phyloP scores from a whole-genome alignment of 2,888 invertebrate genomes.

The Ametastegia equiseti region DNA sequence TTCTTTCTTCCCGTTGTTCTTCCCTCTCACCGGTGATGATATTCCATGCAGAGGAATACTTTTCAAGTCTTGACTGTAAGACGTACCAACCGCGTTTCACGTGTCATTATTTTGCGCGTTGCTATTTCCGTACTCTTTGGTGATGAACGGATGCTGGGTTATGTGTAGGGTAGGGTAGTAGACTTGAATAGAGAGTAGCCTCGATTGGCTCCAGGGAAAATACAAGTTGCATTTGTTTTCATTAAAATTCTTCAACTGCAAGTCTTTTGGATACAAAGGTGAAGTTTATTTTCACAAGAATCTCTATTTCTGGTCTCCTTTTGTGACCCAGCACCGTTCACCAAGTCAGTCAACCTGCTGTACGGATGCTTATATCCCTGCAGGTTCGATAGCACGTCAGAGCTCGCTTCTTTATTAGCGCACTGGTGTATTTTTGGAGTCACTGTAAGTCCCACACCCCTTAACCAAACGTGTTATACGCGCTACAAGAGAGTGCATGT shows the following conservation, averaged over 20 bases:
- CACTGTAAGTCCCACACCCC: conserved; percentile 20
- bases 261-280: neutral
- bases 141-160: neutral
- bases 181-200: neutral
- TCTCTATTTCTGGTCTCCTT: conserved; percentile 41
- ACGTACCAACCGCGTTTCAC: conserved; percentile 57
- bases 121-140: conserved; percentile 54
- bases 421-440: conserved; percentile 41
- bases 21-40: too few relatives aligned
- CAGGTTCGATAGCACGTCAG: conserved; percentile 27
- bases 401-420: conserved; percentile 46
- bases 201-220: conserved; percentile 53
- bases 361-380: too few relatives aligned
- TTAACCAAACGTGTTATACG: conserved; percentile 4
- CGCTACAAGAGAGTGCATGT: conserved; percentile 8
- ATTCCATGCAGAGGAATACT: conserved; percentile 11
- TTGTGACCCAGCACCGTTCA: neutral
- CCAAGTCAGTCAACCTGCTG: conserved; percentile 1
- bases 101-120: conserved; percentile 69
- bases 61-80: conserved; percentile 1
- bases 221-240: conserved; percentile 65
- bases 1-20: neutral
- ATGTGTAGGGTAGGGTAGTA: too few relatives aligned
- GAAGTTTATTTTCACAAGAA: conserved; percentile 37
- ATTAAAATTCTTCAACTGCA: conserved; percentile 63